Conservation (phyloP, 2,113 vertebrate genomes). For the Limanda limanda region DNA sequence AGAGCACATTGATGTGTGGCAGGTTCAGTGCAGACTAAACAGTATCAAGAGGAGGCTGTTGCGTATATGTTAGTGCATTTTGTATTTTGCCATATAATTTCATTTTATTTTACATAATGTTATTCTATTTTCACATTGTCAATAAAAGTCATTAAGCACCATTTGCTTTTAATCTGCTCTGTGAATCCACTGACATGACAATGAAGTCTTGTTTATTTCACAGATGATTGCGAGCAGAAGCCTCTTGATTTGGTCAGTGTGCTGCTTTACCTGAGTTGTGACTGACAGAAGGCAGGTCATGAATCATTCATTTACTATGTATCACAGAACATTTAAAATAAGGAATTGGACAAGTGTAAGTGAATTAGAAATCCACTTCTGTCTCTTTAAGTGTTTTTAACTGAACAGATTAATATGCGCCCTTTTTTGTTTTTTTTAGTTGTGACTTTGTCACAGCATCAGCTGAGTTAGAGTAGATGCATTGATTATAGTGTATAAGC, state of each 20-base stretch:
- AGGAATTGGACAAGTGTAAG: slow-evolving; percentile 8
- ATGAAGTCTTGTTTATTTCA: slow-evolving; percentile 17
- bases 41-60: no score
- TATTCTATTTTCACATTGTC: background rate
- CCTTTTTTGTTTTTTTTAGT: background rate
- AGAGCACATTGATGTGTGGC: background rate
- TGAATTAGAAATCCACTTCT: slow-evolving; percentile 5
- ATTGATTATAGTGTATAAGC: no score
- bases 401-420: background rate
- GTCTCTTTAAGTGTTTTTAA: background rate
- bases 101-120: background rate
- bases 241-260: background rate
- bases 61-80: background rate
- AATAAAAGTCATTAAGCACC: background rate
- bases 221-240: slow-evolving; percentile 4
- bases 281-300: slow-evolving; percentile 12
- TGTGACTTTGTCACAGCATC: background rate
- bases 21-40: background rate
- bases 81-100: background rate
- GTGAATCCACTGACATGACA: slow-evolving; percentile 7
- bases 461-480: background rate
- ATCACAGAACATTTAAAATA: slow-evolving; percentile 23
- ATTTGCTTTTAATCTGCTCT: background rate
- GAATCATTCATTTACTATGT: background rate
- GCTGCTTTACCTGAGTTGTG: slow-evolving; percentile 6